These are phyloP conservation scores for Merodon equestris DNA, from an alignment of 2,888 invertebrate species.

Conservation along the genomic window DNA sequence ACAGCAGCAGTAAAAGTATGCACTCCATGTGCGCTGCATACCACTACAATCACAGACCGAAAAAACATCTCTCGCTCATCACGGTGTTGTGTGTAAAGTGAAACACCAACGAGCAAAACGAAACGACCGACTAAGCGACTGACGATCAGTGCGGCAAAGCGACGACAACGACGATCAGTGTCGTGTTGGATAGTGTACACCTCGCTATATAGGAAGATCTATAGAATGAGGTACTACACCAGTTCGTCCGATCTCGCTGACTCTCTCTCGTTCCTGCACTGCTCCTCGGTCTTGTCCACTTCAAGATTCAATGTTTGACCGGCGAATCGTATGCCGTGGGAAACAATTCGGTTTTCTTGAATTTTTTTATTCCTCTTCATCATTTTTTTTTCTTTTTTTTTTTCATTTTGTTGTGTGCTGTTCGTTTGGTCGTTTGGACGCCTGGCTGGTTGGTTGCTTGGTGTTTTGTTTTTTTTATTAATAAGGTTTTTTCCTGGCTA, in stretches of 20 bases:
- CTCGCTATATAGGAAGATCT: conserved; percentile 47
- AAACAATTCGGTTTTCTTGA: conserved; percentile 80
- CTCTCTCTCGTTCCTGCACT: conserved; percentile 53
- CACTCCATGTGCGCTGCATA: conserved; percentile 64
- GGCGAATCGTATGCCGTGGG: conserved; percentile 80
- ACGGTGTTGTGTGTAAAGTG: not conserved
- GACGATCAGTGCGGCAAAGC: conserved; percentile 7
- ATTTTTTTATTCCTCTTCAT: conserved; percentile 71
- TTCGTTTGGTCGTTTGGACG: conserved; percentile 73
- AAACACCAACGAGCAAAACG: conserved; percentile 9
- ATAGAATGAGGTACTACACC: conserved; percentile 43
- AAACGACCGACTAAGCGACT: conserved; percentile 4
- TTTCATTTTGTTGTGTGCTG: conserved; percentile 70
- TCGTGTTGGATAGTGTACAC: conserved; percentile 18
- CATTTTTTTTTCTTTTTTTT: conserved; percentile 69
- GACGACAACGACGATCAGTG: no score
- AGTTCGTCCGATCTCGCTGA: conserved; percentile 15
- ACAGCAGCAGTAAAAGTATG: conserved; percentile 61
- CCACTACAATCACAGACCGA: conserved; percentile 45
- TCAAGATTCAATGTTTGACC: conserved; percentile 78
- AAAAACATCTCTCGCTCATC: not conserved
- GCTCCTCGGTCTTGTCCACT: conserved; percentile 59
- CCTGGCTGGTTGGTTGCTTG: conserved; percentile 48
- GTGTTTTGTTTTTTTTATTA: conserved; percentile 68
- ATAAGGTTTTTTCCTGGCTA: conserved; percentile 68